These are phyloP conservation scores for Cacoxenus indagator DNA, from an alignment of 2,888 invertebrate genomes.

Conservation along the genomic window DNA sequence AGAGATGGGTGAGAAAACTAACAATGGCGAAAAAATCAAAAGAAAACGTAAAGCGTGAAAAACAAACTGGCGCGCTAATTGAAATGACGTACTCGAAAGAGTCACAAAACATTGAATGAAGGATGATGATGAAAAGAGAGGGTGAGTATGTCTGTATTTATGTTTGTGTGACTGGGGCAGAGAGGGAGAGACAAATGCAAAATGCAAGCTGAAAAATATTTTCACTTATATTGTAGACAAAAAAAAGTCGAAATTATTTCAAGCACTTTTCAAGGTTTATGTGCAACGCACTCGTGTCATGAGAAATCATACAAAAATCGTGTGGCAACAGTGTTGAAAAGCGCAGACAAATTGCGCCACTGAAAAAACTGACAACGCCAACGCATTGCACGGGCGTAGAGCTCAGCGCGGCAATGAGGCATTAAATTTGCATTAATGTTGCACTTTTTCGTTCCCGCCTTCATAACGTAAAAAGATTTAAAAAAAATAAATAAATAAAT, in stretches of 20 bases:
- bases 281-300: neutral
- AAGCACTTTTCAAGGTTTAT: conserved; percentile 1
- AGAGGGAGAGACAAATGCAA: neutral
- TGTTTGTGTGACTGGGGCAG: neutral
- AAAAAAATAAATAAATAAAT: neutral
- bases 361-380: conserved; percentile 35
- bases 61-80: conserved; percentile 29
- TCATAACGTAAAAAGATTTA: conserved; percentile 38
- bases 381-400: neutral
- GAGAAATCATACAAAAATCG: neutral
- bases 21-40: neutral
- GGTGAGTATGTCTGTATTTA: no score
- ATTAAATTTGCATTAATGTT: conserved; percentile 44
- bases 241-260: neutral
- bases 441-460: conserved; percentile 28
- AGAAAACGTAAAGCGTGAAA: conserved; percentile 12
- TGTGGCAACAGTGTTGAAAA: neutral
- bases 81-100: conserved; percentile 29
- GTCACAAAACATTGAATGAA: conserved; percentile 25
- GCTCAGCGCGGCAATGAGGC: conserved; percentile 30
- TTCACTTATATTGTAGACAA: neutral
- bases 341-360: conserved; percentile 32
- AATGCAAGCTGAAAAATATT: neutral
- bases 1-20: neutral
- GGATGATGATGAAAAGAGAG: no score